Conservation (phyloP, 2,797 vertebrate genomes). For the Sorex maritimensis region DNA sequence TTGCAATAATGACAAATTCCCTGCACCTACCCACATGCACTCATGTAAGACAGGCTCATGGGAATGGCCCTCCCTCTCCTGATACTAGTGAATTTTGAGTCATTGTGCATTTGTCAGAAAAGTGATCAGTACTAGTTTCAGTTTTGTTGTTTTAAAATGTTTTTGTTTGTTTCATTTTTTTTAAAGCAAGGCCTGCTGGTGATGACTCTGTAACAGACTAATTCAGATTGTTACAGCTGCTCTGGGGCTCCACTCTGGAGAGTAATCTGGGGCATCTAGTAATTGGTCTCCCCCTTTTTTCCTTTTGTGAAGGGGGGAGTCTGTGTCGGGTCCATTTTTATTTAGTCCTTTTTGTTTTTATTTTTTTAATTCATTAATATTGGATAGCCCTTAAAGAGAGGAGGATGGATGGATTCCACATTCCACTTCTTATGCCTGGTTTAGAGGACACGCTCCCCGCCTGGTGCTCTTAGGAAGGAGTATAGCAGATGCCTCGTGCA, state of each 20-base stretch:
- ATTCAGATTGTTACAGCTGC: conserved; percentile 87
- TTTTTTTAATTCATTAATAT: conserved; percentile 63
- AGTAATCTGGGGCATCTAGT: conserved; percentile 82
- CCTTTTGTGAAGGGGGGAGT: not conserved
- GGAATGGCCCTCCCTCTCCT: conserved; percentile 83
- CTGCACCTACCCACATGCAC: conserved; percentile 88
- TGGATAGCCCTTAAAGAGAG: conserved; percentile 72
- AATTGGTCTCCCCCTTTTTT: not conserved
- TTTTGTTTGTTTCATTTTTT: conserved; percentile 66
- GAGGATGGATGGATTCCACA: conserved; percentile 81
- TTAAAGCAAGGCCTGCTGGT: conserved; percentile 91
- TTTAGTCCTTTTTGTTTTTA: conserved; percentile 79
- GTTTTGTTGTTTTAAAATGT: conserved; percentile 88
- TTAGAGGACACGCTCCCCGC: conserved; percentile 85
- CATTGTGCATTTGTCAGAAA: conserved; percentile 89
- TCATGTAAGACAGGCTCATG: conserved; percentile 88
- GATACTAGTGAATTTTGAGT: conserved; percentile 90
- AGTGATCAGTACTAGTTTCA: conserved; percentile 91
- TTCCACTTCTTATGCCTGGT: conserved; percentile 80
- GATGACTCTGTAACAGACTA: conserved; percentile 91
- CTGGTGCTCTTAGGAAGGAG: conserved; percentile 90
- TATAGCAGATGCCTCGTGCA: conserved; percentile 81
- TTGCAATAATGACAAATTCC: conserved; percentile 94
- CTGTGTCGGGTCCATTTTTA: conserved; percentile 74
- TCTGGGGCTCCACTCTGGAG: conserved; percentile 75